These are phyloP conservation scores for Odontothrips loti DNA, from an alignment of 2,888 invertebrate species.

Conservation along the genomic window DNA sequence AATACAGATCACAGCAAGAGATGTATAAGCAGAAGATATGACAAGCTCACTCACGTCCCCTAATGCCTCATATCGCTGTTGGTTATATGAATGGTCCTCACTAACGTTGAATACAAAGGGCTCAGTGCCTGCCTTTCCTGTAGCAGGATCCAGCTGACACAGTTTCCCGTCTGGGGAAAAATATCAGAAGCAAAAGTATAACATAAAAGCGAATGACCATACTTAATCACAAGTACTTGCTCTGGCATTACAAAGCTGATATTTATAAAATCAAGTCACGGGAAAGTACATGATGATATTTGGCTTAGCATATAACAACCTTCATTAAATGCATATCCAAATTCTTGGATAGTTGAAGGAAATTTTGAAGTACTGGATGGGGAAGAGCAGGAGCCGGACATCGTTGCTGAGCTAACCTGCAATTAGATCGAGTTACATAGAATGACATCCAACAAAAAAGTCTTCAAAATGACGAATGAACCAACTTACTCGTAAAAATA, in stretches of 20 bases:
- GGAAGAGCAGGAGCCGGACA: neutral
- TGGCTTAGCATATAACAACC: neutral
- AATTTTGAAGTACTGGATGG: neutral
- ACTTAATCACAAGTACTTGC: neutral
- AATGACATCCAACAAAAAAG: neutral
- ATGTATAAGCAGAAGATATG: neutral
- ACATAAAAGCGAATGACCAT: too few species aligned
- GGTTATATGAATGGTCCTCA: slow-evolving; percentile 60
- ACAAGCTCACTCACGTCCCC: slow-evolving; percentile 49
- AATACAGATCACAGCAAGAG: neutral
- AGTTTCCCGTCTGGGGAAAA: slow-evolving; percentile 63
- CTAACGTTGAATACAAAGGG: slow-evolving; percentile 63
- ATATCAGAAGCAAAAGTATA: slow-evolving; percentile 28
- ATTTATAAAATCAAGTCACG: neutral
- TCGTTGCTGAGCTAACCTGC: neutral
- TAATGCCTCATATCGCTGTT: slow-evolving; percentile 66
- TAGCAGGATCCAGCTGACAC: slow-evolving; percentile 54
- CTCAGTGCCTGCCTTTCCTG: slow-evolving; percentile 51
- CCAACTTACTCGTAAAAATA: neutral
- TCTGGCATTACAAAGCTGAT: neutral
- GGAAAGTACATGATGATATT: neutral
- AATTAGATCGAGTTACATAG: neutral
- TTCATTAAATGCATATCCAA: neutral
- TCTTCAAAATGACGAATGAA: neutral
- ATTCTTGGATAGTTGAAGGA: neutral